phyloP scores from a whole-genome alignment of 53 echinoderm and acorn worm species.

The Stichopus horrens region DNA sequence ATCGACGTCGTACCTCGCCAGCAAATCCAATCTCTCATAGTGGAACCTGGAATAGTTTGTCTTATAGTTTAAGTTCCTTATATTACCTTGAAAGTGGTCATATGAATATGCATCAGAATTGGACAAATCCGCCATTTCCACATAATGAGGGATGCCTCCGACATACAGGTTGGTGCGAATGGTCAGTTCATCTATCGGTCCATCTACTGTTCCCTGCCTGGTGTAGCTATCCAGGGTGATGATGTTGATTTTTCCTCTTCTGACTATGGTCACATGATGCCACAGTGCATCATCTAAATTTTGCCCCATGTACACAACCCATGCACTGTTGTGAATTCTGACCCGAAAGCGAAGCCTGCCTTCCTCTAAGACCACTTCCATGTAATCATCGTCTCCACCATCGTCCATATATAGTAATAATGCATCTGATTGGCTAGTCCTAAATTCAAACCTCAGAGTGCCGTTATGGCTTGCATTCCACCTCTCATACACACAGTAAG shows the following conservation, averaged over 20 bases:
- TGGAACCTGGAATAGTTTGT: conserved; percentile 49
- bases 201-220: conserved; percentile 61
- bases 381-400: conserved; percentile 62
- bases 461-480: conserved; percentile 89
- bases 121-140: conserved; percentile 41
- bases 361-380: conserved; percentile 63
- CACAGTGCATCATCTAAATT: conserved; percentile 62
- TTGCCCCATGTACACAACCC: conserved; percentile 67
- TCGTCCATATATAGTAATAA: conserved; percentile 70
- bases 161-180: conserved; percentile 72
- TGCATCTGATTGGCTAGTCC: conserved; percentile 55
- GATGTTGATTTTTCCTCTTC: conserved; percentile 49
- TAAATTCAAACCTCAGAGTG: conserved; percentile 90
- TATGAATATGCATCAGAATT: conserved; percentile 54
- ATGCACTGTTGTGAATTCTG: conserved; percentile 72
- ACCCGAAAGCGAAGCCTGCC: conserved; percentile 56
- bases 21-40: conserved; percentile 53
- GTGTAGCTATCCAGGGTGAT: conserved; percentile 64
- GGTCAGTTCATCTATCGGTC: conserved; percentile 48
- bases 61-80: conserved; percentile 76
- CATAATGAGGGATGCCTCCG: conserved; percentile 69
- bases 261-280: conserved; percentile 74
- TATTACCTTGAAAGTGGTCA: conserved; percentile 63
- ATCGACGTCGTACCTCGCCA: conserved; percentile 36
- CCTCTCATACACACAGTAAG: conserved; percentile 77